Percentiles rank a stretch among this genome's conserved stretches.
Evolutionary conservation across 2,797 vertebrate genomes (phyloP).

Genomic region (Merluccius polli): DNA sequence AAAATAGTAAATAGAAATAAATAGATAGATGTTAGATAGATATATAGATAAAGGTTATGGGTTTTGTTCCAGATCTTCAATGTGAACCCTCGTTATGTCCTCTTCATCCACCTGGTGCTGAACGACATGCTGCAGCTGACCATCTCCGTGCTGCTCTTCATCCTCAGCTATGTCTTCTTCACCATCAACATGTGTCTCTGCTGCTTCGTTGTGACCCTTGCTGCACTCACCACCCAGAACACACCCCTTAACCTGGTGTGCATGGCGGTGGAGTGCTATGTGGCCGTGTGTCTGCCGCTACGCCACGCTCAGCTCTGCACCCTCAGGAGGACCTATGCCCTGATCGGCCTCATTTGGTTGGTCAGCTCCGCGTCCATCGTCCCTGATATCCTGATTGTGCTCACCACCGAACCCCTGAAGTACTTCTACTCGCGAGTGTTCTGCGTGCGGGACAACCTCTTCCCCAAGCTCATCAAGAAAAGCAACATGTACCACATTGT

Average conservation of each 20-base stretch:
- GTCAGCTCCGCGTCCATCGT: constrained; percentile 38
- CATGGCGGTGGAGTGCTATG: constrained; percentile 63
- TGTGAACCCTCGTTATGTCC: constrained; percentile 57
- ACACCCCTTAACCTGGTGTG: constrained; percentile 59
- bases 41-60: neutral
- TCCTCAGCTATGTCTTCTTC: constrained; percentile 32
- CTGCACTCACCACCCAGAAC: constrained; percentile 46
- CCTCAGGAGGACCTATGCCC: constrained; percentile 40
- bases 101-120: constrained; percentile 63
- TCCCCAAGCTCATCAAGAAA: constrained; percentile 34
- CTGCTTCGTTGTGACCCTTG: constrained; percentile 33
- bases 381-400: constrained; percentile 38
- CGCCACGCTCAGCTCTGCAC: constrained; percentile 60
- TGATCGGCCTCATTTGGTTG: constrained; percentile 52
- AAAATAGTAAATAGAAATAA: neutral
- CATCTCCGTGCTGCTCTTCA: constrained; percentile 38
- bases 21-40: too few species aligned
- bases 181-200: constrained; percentile 47
- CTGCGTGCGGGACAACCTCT: constrained; percentile 42
- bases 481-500: constrained; percentile 25
- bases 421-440: constrained; percentile 46
- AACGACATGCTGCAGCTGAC: constrained; percentile 65
- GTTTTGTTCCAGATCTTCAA: constrained; percentile 27
- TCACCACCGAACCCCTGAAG: constrained; percentile 30
- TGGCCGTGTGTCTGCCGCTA: constrained; percentile 63